Evolutionary conservation across 2,888 invertebrate species (phyloP).

Genomic region (Papilio protenor): DNA sequence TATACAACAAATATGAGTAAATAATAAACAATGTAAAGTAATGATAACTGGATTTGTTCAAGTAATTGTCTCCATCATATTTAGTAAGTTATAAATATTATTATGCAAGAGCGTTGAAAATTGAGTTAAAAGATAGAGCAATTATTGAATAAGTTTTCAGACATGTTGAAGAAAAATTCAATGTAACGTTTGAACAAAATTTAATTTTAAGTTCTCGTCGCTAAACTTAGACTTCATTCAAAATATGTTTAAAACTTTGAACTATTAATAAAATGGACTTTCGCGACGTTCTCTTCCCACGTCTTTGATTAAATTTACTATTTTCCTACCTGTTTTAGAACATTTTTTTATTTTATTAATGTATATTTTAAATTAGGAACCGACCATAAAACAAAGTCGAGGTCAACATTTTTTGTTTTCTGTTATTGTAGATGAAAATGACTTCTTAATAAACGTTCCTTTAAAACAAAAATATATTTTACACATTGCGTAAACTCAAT

Average conservation of each 20-base stretch:
- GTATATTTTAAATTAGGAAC: too few relatives aligned
- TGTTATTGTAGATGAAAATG: neutral
- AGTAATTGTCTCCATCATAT: neutral
- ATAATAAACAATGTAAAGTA: neutral
- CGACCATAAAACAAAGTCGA: too few relatives aligned
- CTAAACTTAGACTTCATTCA: neutral
- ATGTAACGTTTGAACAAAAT: neutral
- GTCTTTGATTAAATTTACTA: neutral
- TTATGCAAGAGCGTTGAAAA: neutral
- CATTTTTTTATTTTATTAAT: too few relatives aligned
- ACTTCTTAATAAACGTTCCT: neutral
- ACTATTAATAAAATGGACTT: constrained; percentile 7
- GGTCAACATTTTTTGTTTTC: neutral
- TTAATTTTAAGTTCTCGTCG: constrained; percentile 9
- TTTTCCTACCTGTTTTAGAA: too few relatives aligned
- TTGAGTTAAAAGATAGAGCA: neutral
- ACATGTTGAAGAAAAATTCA: constrained; percentile 1
- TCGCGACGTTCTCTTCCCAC: neutral
- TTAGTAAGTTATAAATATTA: neutral
- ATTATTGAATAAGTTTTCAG: constrained; percentile 13
- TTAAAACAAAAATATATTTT: too few relatives aligned
- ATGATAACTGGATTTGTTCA: neutral
- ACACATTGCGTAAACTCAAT: too few relatives aligned
- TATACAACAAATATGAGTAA: too few relatives aligned
- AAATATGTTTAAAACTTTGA: neutral